These are phyloP conservation scores for Choreutis nemorana DNA, from an alignment of 2,888 invertebrate genomes.

Conservation along the genomic window DNA sequence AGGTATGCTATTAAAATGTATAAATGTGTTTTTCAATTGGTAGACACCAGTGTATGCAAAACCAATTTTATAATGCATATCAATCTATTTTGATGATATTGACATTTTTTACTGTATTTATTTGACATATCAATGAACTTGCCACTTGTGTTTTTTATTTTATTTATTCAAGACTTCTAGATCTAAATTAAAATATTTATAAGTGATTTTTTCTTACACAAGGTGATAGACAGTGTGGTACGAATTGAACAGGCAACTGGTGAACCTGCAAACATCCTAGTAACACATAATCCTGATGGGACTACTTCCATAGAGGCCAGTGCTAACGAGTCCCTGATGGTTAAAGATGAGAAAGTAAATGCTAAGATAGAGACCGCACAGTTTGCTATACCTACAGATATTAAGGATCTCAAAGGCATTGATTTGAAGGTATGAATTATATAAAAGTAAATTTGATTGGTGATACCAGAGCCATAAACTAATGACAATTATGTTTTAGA, in stretches of 20 bases:
- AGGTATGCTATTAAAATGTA: too few relatives aligned
- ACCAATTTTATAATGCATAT: too few relatives aligned
- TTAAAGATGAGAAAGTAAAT: constrained; percentile 65
- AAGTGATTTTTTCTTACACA: too few relatives aligned
- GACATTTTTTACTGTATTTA: too few relatives aligned
- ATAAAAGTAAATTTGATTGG: not conserved
- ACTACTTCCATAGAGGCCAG: constrained; percentile 59
- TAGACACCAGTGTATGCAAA: constrained; percentile 15
- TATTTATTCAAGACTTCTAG: too few relatives aligned
- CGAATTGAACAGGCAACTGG: constrained; percentile 60
- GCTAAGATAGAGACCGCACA: constrained; percentile 49
- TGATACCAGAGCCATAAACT: not conserved
- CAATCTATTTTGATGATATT: too few relatives aligned
- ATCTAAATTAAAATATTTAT: too few relatives aligned
- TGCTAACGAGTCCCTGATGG: constrained; percentile 45
- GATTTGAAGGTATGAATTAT: constrained; percentile 44
- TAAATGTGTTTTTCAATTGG: constrained; percentile 14
- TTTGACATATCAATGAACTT: too few relatives aligned
- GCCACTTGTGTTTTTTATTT: too few relatives aligned
- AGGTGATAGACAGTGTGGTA: constrained; percentile 62
- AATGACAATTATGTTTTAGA: constrained; percentile 19
- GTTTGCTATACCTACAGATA: constrained; percentile 51
- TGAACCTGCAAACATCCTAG: constrained; percentile 57
- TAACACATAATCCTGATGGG: constrained; percentile 60
- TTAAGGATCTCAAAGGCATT: constrained; percentile 59